phyloP scores from a whole-genome alignment of 2,888 invertebrate species.

The Cryptocephalus primarius region DNA sequence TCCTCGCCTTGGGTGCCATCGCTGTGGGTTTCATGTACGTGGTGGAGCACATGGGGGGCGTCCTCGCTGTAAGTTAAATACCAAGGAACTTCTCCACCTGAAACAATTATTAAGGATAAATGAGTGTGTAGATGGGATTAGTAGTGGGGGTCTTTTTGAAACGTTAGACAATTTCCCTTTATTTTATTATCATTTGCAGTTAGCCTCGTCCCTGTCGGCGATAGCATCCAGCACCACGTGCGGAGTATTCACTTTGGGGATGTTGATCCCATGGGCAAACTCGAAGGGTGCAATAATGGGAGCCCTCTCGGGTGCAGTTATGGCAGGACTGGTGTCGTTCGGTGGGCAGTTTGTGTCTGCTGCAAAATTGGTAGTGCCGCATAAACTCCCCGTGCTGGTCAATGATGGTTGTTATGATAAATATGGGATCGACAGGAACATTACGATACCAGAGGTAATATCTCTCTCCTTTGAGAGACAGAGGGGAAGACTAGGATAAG shows the following conservation, averaged over 20 bases:
- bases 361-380: slow-evolving; percentile 45
- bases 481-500: too few species aligned
- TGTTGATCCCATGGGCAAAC: slow-evolving; percentile 72
- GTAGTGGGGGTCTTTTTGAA: too few species aligned
- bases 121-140: too few species aligned
- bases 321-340: slow-evolving; percentile 53
- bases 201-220: slow-evolving; percentile 67
- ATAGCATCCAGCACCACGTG: slow-evolving; percentile 75
- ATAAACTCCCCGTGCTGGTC: slow-evolving; percentile 43
- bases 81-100: background rate
- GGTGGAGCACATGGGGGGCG: slow-evolving; percentile 66
- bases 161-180: too few species aligned
- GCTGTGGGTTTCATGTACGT: slow-evolving; percentile 57
- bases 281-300: slow-evolving; percentile 52
- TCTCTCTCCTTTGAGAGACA: too few species aligned
- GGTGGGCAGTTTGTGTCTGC: slow-evolving; percentile 58
- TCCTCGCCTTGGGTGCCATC: slow-evolving; percentile 51
- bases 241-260: slow-evolving; percentile 73
- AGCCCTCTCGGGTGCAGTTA: slow-evolving; percentile 47
- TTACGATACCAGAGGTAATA: slow-evolving; percentile 32
- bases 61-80: slow-evolving; percentile 52
- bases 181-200: slow-evolving; percentile 30
- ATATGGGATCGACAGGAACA: slow-evolving; percentile 21
- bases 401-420: slow-evolving; percentile 33
- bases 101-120: background rate